Evolutionary conservation across 2,797 vertebrate genomes (phyloP).

Genomic region (Carduelis carduelis): DNA sequence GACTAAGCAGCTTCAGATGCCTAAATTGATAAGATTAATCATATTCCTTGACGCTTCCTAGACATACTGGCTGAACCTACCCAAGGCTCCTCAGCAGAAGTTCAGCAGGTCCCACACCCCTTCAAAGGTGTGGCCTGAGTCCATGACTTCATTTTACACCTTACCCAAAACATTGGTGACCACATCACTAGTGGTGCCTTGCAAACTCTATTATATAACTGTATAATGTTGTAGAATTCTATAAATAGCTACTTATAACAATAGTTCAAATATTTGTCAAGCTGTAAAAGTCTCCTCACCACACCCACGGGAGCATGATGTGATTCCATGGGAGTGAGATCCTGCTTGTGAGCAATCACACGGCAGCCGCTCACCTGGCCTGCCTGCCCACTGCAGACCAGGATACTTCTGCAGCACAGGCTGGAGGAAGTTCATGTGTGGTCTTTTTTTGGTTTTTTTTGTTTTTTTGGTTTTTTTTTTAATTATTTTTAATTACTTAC

Average conservation of each 20-base stretch:
- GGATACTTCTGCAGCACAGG: neutral
- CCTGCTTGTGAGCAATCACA: neutral
- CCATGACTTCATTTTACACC: neutral
- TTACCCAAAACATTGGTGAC: neutral
- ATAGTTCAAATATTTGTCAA: neutral
- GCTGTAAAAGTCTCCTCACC: neutral
- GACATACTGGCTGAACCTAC: neutral
- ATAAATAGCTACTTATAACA: neutral
- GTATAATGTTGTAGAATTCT: neutral
- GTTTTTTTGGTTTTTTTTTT: no score
- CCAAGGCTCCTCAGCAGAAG: neutral
- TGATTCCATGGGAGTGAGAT: neutral
- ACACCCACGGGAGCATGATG: neutral
- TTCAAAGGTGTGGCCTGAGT: neutral
- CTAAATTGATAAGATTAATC: constrained; percentile 11
- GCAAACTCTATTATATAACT: neutral
- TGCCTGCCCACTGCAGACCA: neutral
- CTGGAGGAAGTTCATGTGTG: neutral
- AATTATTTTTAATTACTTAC: neutral
- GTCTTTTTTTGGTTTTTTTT: no score
- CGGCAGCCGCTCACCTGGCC: neutral
- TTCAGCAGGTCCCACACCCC: neutral
- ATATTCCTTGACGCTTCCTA: constrained; percentile 10
- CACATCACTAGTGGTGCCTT: neutral
- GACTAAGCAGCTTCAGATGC: constrained; percentile 20